A percentile compares a stretch with the other conserved stretches of the same genome.
Evolutionary conservation across 2,888 invertebrate genomes (phyloP).

Genomic region (Apeira syringaria): DNA sequence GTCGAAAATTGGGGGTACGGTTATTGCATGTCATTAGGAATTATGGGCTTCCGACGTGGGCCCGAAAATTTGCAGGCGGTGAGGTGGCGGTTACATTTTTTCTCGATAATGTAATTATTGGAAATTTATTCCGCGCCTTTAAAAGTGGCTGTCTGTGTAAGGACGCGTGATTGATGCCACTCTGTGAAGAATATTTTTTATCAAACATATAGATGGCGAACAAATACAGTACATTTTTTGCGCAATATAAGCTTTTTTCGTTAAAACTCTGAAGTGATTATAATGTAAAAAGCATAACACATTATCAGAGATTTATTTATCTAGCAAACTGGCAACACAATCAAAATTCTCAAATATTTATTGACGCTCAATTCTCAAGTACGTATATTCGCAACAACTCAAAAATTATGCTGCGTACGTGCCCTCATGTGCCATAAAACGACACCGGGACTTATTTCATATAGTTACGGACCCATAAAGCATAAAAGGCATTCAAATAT

Average conservation of each 20-base stretch:
- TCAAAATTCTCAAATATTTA: conserved; percentile 8
- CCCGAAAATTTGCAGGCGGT: conserved; percentile 64
- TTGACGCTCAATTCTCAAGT: conserved; percentile 28
- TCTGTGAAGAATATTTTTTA: too few species aligned
- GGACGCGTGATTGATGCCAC: conserved; percentile 29
- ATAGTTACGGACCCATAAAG: conserved; percentile 81
- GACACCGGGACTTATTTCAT: conserved; percentile 75
- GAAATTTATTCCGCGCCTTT: conserved; percentile 73
- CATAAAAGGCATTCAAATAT: conserved; percentile 83
- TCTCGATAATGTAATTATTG: conserved; percentile 81
- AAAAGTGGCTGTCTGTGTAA: conserved; percentile 42
- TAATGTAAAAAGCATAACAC: background rate
- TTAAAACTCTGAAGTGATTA: too few species aligned
- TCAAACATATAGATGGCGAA: too few species aligned
- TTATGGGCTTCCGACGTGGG: conserved; percentile 79
- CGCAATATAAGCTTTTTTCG: too few species aligned
- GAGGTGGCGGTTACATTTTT: conserved; percentile 61
- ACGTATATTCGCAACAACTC: conserved; percentile 56
- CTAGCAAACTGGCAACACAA: background rate
- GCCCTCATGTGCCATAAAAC: conserved; percentile 75
- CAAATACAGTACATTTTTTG: too few species aligned
- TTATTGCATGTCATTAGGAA: conserved; percentile 84
- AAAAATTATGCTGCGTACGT: conserved; percentile 78
- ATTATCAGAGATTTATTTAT: background rate
- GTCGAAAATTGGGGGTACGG: conserved; percentile 83